Percentiles rank a stretch among this genome's conserved stretches.
Evolutionary conservation across 1,140 invertebrate genomes (phyloP).

Genomic region (Condylostylus longicornis): DNA sequence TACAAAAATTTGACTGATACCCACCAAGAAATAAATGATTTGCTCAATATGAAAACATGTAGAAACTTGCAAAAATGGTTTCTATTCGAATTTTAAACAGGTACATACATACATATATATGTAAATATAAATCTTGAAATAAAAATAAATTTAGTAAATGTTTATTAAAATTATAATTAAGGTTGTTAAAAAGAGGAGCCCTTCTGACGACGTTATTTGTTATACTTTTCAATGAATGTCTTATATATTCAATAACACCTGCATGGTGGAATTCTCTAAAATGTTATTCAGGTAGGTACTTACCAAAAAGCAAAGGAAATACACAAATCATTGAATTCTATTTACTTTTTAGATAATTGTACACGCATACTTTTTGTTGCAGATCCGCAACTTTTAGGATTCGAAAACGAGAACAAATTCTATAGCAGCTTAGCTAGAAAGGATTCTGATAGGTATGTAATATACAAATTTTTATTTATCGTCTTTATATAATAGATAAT

Average conservation of each 20-base stretch:
- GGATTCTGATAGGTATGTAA: conserved; percentile 19
- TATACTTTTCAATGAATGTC: conserved; percentile 24
- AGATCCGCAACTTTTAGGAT: conserved; percentile 84
- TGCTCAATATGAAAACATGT: too few species aligned
- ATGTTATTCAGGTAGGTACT: conserved; percentile 21
- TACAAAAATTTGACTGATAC: too few species aligned
- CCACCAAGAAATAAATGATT: too few species aligned
- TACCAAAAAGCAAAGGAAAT: neutral
- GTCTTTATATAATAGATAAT: neutral
- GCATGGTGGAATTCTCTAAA: conserved; percentile 36
- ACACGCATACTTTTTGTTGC: conserved; percentile 65
- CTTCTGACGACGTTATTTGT: conserved; percentile 20
- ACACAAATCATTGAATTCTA: neutral
- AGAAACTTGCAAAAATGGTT: too few species aligned
- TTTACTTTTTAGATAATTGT: conserved; percentile 34
- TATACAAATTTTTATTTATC: neutral
- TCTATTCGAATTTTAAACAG: too few species aligned
- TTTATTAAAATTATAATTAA: too few species aligned
- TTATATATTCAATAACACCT: conserved; percentile 35
- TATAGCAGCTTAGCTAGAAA: conserved; percentile 23
- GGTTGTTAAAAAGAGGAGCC: too few species aligned
- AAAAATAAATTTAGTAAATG: too few species aligned
- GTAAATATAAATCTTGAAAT: too few species aligned
- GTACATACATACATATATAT: too few species aligned
- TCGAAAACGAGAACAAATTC: conserved; percentile 30